phyloP scores from a whole-genome alignment of 1,140 invertebrate species.

The Drosophila kurseongensis region DNA sequence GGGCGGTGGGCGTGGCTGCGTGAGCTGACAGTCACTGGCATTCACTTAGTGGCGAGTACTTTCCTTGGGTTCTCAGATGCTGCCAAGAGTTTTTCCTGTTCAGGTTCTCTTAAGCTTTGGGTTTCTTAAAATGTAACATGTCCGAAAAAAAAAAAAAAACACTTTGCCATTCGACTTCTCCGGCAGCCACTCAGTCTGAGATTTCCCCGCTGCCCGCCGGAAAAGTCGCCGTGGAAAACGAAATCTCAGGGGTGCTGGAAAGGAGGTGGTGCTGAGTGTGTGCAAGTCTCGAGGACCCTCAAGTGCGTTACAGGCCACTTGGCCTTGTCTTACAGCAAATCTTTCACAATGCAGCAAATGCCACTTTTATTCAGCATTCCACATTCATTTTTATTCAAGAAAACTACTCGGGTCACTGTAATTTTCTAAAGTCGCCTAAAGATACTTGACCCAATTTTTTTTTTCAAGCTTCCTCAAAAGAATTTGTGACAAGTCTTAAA shows the following conservation, averaged over 20 bases:
- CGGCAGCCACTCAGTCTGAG: slow-evolving; percentile 30
- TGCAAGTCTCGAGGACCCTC: slow-evolving; percentile 43
- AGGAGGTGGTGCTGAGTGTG: slow-evolving; percentile 8
- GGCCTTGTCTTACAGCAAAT: slow-evolving; percentile 42
- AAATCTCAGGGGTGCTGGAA: not conserved
- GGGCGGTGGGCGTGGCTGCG: slow-evolving; percentile 11
- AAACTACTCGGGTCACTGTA: slow-evolving; percentile 54
- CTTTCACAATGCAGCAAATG: slow-evolving; percentile 25
- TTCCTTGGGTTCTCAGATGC: slow-evolving; percentile 12
- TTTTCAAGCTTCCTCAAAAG: slow-evolving; percentile 23
- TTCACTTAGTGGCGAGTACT: slow-evolving; percentile 44
- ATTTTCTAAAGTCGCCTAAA: slow-evolving; percentile 56
- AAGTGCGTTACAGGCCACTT: slow-evolving; percentile 56
- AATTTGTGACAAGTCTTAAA: slow-evolving; percentile 21
- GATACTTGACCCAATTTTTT: slow-evolving; percentile 67
- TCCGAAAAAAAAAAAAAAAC: slow-evolving; percentile 21
- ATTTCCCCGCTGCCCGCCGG: not conserved
- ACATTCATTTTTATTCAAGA: slow-evolving; percentile 46
- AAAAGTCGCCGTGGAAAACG: slow-evolving; percentile 9
- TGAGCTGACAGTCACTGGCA: slow-evolving; percentile 42
- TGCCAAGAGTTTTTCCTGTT: slow-evolving; percentile 17
- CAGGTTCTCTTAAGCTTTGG: not conserved
- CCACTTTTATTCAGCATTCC: slow-evolving; percentile 25
- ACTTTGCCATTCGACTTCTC: slow-evolving; percentile 42
- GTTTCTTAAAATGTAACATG: slow-evolving; percentile 19